Percentiles rank a stretch among this genome's conserved stretches.
Conservation (phyloP, 2,113 vertebrate genomes). For the Raja brachyura region DNA sequence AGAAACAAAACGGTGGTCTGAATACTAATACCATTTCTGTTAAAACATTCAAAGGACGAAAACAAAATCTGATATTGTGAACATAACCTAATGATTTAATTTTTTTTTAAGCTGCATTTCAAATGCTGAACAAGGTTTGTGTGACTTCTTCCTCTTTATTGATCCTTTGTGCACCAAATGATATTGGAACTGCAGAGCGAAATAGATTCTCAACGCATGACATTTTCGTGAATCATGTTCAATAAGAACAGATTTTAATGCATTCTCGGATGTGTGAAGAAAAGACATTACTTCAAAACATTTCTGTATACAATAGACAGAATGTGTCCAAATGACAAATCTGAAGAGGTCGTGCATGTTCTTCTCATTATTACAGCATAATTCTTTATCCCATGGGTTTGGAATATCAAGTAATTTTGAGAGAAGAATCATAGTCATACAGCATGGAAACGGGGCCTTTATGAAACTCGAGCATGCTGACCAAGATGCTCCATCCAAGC, state of each 20-base stretch:
- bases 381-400: neutral
- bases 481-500: too few relatives aligned
- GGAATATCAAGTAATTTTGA: neutral
- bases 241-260: neutral
- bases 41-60: neutral
- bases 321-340: neutral
- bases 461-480: too few relatives aligned
- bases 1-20: neutral
- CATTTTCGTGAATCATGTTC: conserved; percentile 16
- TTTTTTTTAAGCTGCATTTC: neutral
- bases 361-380: neutral
- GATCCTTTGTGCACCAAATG: conserved; percentile 10
- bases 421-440: too few relatives aligned
- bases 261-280: neutral
- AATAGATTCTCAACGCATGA: conserved; percentile 7
- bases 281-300: conserved; percentile 13
- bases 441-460: too few relatives aligned
- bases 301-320: neutral
- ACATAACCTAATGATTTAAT: conserved; percentile 12
- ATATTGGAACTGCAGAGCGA: neutral
- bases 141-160: neutral
- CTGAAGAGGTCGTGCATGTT: neutral
- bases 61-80: neutral
- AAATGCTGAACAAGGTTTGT: conserved; percentile 26
- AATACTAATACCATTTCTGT: neutral